Conservation (phyloP, 2,888 invertebrate species). For the Callinectes sapidus region DNA sequence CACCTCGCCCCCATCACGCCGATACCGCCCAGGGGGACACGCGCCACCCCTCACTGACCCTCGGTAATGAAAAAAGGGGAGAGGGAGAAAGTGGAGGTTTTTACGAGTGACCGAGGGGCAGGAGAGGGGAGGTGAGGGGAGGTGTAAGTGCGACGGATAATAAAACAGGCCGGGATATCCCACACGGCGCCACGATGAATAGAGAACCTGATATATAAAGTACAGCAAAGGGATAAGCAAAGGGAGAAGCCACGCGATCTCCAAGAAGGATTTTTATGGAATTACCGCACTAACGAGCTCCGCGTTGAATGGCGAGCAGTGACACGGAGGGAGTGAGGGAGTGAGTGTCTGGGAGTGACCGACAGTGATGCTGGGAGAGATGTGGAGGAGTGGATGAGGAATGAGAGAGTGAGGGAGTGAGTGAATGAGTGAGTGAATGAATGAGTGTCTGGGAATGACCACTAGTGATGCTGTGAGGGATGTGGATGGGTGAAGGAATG, state of each 20-base stretch:
- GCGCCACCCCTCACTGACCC: slow-evolving; percentile 47
- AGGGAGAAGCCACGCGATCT: slow-evolving; percentile 57
- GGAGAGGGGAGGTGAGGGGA: slow-evolving; percentile 57
- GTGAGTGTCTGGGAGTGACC: background rate
- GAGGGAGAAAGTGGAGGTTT: slow-evolving; percentile 68
- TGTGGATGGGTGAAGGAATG: background rate
- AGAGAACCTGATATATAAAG: slow-evolving; percentile 52
- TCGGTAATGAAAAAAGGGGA: slow-evolving; percentile 66
- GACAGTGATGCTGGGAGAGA: background rate
- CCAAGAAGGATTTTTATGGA: slow-evolving; percentile 56
- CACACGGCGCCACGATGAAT: slow-evolving; percentile 49
- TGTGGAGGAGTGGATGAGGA: background rate
- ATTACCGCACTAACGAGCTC: slow-evolving; percentile 28
- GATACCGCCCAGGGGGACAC: slow-evolving; percentile 56
- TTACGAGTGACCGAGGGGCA: slow-evolving; percentile 69
- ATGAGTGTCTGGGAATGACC: background rate
- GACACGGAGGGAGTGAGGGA: background rate
- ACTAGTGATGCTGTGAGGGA: background rate
- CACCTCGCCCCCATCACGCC: slow-evolving; percentile 61
- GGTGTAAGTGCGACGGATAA: slow-evolving; percentile 59
- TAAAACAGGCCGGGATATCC: slow-evolving; percentile 54
- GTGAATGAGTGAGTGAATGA: background rate
- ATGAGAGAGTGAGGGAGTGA: background rate
- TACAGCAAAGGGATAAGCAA: no score
- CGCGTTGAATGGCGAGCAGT: background rate